Base-by-base conservation (phyloP, 2,797 vertebrate genomes). In the Sebastes iracundus region DNA sequence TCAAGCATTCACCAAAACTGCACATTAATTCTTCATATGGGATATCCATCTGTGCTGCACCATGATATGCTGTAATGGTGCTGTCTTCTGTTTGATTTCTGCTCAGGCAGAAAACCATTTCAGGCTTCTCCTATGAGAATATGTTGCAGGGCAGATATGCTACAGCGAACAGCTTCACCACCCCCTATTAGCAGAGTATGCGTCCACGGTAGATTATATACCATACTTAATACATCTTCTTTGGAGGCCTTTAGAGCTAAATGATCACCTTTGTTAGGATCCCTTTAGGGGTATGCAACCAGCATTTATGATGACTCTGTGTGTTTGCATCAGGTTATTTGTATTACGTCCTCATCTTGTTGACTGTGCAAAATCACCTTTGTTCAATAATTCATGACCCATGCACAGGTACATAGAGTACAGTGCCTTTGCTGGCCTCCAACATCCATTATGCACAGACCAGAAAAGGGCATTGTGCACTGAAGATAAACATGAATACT, bases 301-400 rank as follows among this genome's bases (percentile, higher is more conserved):
- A 35, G 52, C 7, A 55, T 81, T 74, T 58, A 67, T 53, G 49
- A 69, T 68, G 27, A 56, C 70, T 60, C 4, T 14, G n/a, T 3
- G 6, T 25, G n/a, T 61, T 76, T 28, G 33, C 10, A 53, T 73
- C 46, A 32, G n/a, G 59, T 82, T 83, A 76, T 82, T 83, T 69
- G 46, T 18, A 65, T 59, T 70, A 35, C n/a, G 28, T 56, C 52
- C 38, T 65, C 77, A 64, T 62, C 32, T 63, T 79, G 80, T 63
- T 82, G 77, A 83, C 71, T 66, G 63, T 55, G 77, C 67, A 80
- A 77, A 83, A 79, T 81, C 52, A 6, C 28, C 8, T 23, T n/a
- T 55, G 46, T 79, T 86, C 60, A 84, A 87, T 88, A 86, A 90
- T 88, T 79, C 71, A 90, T 72, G 74, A 38, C 27, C 30, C 12